Conservation (phyloP, 2,113 vertebrate genomes). For the Oplegnathus fasciatus region DNA sequence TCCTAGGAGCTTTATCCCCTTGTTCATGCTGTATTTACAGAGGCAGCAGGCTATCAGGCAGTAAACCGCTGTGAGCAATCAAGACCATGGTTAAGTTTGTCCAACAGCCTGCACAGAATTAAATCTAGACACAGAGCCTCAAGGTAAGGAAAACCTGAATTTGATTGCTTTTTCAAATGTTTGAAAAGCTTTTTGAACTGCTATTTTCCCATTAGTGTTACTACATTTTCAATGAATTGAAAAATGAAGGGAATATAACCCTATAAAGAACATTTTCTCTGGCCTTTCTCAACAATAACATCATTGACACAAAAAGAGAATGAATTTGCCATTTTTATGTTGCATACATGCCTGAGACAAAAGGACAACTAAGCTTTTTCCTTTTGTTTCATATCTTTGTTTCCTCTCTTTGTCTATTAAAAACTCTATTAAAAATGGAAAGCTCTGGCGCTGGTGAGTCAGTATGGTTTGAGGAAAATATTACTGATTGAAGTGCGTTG, state of each 20-base stretch:
- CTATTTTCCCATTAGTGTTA: constrained; percentile 34
- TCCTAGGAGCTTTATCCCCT: constrained; percentile 55
- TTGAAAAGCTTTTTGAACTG: constrained; percentile 36
- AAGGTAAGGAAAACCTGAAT: constrained; percentile 1
- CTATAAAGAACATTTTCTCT: constrained; percentile 24
- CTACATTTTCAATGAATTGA: constrained; percentile 17
- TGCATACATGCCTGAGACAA: constrained; percentile 37
- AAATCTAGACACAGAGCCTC: constrained; percentile 35
- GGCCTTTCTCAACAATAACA: constrained; percentile 26
- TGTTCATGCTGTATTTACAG: constrained; percentile 67
- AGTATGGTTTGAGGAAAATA: constrained; percentile 18
- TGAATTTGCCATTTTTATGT: constrained; percentile 31
- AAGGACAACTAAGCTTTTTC: constrained; percentile 27
- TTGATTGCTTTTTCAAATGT: constrained; percentile 54
- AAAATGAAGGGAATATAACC: constrained; percentile 12
- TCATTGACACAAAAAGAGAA: constrained; percentile 23
- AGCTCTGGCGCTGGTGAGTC: not conserved
- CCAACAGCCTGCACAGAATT: constrained; percentile 47
- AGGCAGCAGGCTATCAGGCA: constrained; percentile 55
- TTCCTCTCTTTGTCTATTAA: constrained; percentile 36
- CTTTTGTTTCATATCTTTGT: constrained; percentile 50
- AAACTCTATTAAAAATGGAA: constrained; percentile 57
- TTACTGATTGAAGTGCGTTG: constrained; percentile 30
- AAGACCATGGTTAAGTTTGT: constrained; percentile 47
- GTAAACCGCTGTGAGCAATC: constrained; percentile 50